These are phyloP conservation scores for Dynastes grantii DNA, from an alignment of 2,888 invertebrate genomes.

Conservation along the genomic window DNA sequence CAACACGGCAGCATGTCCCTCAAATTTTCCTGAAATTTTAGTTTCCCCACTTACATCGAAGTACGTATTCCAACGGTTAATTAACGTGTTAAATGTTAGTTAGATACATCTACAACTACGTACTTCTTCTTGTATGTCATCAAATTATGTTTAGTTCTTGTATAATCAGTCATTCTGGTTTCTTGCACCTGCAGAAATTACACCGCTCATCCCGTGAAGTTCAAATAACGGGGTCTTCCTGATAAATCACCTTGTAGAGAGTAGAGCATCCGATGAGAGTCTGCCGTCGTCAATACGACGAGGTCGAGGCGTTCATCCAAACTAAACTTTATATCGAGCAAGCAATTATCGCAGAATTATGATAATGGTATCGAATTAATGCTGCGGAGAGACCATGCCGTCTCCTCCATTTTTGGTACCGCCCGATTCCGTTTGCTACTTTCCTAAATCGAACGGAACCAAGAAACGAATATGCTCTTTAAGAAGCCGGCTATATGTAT, in stretches of 20 bases:
- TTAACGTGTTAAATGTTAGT: too few relatives aligned
- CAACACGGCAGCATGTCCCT: too few relatives aligned
- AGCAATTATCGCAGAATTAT: slow-evolving; percentile 54
- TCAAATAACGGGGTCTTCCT: slow-evolving; percentile 35
- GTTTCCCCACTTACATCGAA: too few relatives aligned
- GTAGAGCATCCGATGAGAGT: slow-evolving; percentile 4
- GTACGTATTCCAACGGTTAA: too few relatives aligned
- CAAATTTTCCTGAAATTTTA: too few relatives aligned
- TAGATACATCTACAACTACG: background rate
- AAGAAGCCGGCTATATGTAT: background rate
- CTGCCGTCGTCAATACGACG: slow-evolving; percentile 8
- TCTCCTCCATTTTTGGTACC: slow-evolving; percentile 51
- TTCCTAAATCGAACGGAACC: slow-evolving; percentile 22
- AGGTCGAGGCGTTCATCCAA: slow-evolving; percentile 26
- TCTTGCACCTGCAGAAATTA: slow-evolving; percentile 19
- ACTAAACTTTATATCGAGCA: slow-evolving; percentile 39
- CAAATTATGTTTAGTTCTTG: background rate
- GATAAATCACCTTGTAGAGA: slow-evolving; percentile 28
- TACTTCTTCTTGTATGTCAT: background rate
- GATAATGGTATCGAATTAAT: slow-evolving; percentile 53
- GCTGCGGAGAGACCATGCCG: slow-evolving; percentile 41
- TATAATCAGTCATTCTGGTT: slow-evolving; percentile 20
- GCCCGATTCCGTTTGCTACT: slow-evolving; percentile 28
- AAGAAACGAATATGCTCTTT: background rate
- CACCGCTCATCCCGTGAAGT: slow-evolving; percentile 12